Conservation (phyloP, 1,140 invertebrate genomes). For the Macrobrachium nipponense region DNA sequence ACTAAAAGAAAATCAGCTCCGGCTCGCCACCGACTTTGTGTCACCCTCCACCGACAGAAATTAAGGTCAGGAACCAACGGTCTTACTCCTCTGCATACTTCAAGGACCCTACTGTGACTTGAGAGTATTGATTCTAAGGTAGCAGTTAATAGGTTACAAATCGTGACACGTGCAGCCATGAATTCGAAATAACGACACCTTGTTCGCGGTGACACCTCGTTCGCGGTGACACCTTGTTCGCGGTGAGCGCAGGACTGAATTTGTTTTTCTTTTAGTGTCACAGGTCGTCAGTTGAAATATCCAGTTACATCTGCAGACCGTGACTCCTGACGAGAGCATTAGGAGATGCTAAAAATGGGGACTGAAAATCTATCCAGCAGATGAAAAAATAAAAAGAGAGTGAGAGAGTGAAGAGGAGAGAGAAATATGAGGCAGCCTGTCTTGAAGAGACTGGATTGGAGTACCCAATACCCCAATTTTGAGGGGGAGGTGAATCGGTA, state of each 20-base stretch:
- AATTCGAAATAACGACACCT: too few relatives aligned
- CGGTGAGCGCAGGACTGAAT: too few relatives aligned
- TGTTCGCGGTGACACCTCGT: too few relatives aligned
- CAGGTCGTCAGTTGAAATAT: too few relatives aligned
- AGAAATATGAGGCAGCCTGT: too few relatives aligned
- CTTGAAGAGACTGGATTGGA: too few relatives aligned
- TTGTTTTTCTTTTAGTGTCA: too few relatives aligned
- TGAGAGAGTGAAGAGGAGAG: slow-evolving; percentile 31
- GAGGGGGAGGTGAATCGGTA: neutral
- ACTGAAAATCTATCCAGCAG: neutral
- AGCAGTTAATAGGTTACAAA: neutral
- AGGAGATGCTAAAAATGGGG: neutral
- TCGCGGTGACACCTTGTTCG: too few relatives aligned
- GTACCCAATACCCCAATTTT: too few relatives aligned
- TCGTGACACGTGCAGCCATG: too few relatives aligned
- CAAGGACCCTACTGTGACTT: neutral
- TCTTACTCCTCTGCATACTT: too few relatives aligned
- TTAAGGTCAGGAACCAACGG: neutral
- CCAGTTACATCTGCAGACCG: neutral
- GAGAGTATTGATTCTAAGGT: neutral
- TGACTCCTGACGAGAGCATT: neutral
- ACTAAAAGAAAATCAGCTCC: neutral
- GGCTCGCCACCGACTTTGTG: slow-evolving; percentile 48
- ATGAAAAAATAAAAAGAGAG: slow-evolving; percentile 17
- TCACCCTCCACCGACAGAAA: slow-evolving; percentile 31